phyloP scores from a whole-genome alignment of 2,113 vertebrate genomes.

The Cyphomyrus plagiostoma region DNA sequence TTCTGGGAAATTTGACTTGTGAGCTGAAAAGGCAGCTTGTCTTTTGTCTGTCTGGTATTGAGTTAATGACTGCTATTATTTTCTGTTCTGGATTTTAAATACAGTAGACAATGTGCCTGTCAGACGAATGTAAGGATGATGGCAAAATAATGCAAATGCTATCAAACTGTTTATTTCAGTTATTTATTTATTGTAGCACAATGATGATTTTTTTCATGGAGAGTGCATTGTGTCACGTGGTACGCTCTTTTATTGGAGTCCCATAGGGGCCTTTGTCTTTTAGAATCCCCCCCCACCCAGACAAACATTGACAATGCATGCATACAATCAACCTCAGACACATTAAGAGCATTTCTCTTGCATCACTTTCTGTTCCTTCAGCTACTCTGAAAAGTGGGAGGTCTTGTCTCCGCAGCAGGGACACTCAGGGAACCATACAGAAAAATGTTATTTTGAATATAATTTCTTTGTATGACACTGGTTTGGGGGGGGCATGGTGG shows the following conservation, averaged over 20 bases:
- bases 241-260: background rate
- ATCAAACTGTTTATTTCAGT: slow-evolving; percentile 20
- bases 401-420: background rate
- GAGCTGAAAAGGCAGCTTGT: slow-evolving; percentile 21
- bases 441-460: background rate
- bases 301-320: background rate
- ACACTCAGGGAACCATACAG: background rate
- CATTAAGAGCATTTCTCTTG: slow-evolving; percentile 5
- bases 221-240: background rate
- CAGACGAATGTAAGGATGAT: slow-evolving; percentile 43
- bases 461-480: background rate
- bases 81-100: slow-evolving; percentile 37
- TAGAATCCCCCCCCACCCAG: background rate
- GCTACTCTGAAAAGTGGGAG: background rate
- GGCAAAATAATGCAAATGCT: slow-evolving; percentile 36
- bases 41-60: slow-evolving; percentile 24
- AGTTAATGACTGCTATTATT: slow-evolving; percentile 32
- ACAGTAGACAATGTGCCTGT: slow-evolving; percentile 35
- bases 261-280: background rate
- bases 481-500: background rate
- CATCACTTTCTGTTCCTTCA: background rate
- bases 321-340: slow-evolving; percentile 5
- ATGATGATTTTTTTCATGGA: slow-evolving; percentile 38
- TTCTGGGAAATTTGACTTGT: slow-evolving; percentile 20
- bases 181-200: slow-evolving; percentile 35